Conservation (phyloP, 35 echinoderm and acorn worm species). For the Lytechinus pictus region DNA sequence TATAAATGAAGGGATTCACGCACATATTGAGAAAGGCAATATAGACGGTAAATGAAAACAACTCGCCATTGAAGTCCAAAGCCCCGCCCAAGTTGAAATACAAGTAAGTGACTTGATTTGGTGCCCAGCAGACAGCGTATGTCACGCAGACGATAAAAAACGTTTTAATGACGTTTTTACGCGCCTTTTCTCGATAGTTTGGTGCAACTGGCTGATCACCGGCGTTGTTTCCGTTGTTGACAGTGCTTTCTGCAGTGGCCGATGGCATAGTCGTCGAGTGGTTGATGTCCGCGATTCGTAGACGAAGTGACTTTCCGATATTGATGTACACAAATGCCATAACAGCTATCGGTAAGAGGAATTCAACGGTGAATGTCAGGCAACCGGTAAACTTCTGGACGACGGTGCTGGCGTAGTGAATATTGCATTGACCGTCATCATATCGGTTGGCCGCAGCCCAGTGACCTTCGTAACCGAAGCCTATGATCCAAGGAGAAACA, state of each 20-base stretch:
- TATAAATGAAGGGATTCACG: constrained; percentile 79
- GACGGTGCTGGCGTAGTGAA: not conserved
- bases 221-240: constrained; percentile 1
- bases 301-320: constrained; percentile 43
- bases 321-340: constrained; percentile 69
- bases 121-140: constrained; percentile 72
- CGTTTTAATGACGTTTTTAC: constrained; percentile 74
- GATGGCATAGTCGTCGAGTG: not conserved
- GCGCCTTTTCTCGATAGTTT: constrained; percentile 35
- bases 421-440: not conserved
- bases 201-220: not conserved
- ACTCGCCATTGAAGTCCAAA: not conserved
- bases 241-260: not conserved
- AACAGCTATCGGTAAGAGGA: constrained; percentile 56
- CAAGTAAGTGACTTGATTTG: constrained; percentile 50
- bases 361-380: constrained; percentile 46
- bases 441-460: not conserved
- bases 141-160: constrained; percentile 62
- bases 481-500: constrained; percentile 53
- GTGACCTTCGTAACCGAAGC: constrained; percentile 28
- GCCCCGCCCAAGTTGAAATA: constrained; percentile 47
- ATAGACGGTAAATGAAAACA: constrained; percentile 52
- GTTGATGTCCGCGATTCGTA: not conserved
- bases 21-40: constrained; percentile 84
- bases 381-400: constrained; percentile 10